Evolutionary conservation across 2,113 vertebrate genomes (phyloP), one percentile per base, ranked within the genome.

Genomic region (Daubentonia madagascariensis): DNA sequence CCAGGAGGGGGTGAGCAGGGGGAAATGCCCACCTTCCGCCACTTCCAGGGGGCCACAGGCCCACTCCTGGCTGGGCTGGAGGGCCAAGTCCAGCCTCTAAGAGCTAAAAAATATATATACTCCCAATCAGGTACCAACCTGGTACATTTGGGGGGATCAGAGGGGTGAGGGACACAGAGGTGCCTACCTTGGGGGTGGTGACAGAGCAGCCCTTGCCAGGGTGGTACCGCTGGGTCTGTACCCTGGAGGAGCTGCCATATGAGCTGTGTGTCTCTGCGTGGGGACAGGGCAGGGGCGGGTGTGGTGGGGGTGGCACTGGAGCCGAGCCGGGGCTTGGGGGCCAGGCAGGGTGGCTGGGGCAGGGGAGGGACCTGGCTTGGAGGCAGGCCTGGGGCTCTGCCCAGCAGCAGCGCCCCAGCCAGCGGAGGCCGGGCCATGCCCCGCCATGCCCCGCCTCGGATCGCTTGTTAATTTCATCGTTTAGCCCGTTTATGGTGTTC

Each of bases 401-500:
- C 98, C 92, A 61, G 96, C 0, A 23, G 40, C 0, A 45, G 81
- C 10, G 67, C 81, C 89, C 85, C 0, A 28, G 93, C 96, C 97
- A 80, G 83, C 8, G 0, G 50, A 78, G 96, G 85, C 88, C 80
- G 65, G 91, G 96, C 98, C 86, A 11, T 91, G 98, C 7, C 97
- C 98, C 98, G 94, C 99, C 98, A 22, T 96, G 16, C 98, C 98
- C 99, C 96, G 99, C 99, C 96, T 99, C 98, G 97, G 98, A 98
- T 98, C 96, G 98, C 99, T 99, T 99, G 98, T 99, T 99, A 99
- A 99, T 99, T 99, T 99, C 99, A 99, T 99, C 99, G 99, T 99
- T 99, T 99, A 98, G 98, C 98, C 99, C 98, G 99, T 99, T 99
- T 99, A 99, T 99, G 99, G 99, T 99, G 99, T 99, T 99, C 99